Percentiles rank a stretch among this genome's conserved stretches.
These are phyloP conservation scores for Tinea semifulvella DNA, from an alignment of 2,888 invertebrate genomes.

Conservation along the genomic window DNA sequence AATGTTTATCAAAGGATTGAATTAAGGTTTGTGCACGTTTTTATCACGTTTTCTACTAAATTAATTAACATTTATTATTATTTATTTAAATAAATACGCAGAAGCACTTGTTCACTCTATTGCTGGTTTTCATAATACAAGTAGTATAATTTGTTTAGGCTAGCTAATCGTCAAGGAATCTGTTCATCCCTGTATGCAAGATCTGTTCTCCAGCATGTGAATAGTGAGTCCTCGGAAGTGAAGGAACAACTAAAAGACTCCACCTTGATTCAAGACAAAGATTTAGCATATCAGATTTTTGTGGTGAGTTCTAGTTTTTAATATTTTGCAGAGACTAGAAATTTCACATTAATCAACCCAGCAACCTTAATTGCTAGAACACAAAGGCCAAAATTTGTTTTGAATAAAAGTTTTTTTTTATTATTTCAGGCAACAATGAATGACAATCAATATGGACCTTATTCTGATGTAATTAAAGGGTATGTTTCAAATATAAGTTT, in stretches of 20 bases:
- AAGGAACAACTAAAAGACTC: conserved; percentile 74
- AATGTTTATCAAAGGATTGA: no score
- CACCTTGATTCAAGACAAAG: conserved; percentile 73
- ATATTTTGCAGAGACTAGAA: neutral
- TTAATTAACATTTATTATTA: no score
- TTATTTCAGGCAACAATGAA: conserved; percentile 74
- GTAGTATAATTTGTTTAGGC: no score
- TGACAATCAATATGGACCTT: conserved; percentile 86
- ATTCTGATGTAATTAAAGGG: conserved; percentile 81
- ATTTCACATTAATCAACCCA: neutral
- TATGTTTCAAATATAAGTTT: conserved; percentile 61
- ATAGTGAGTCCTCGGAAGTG: conserved; percentile 38
- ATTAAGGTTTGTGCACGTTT: no score
- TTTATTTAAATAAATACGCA: no score
- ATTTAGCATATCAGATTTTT: conserved; percentile 78
- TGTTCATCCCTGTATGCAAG: conserved; percentile 54
- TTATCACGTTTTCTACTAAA: no score
- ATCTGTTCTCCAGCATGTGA: conserved; percentile 54
- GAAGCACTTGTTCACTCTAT: no score
- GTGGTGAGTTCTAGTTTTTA: conserved; percentile 56
- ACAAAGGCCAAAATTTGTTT: neutral
- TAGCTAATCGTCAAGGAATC: conserved; percentile 51
- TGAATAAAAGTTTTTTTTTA: neutral
- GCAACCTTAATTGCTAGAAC: neutral
- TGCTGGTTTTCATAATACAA: neutral